A percentile compares a stretch with the other conserved stretches of the same genome.
Evolutionary conservation across 2,888 invertebrate species (phyloP).

Genomic region (Drosophila pseudotakahashii): DNA sequence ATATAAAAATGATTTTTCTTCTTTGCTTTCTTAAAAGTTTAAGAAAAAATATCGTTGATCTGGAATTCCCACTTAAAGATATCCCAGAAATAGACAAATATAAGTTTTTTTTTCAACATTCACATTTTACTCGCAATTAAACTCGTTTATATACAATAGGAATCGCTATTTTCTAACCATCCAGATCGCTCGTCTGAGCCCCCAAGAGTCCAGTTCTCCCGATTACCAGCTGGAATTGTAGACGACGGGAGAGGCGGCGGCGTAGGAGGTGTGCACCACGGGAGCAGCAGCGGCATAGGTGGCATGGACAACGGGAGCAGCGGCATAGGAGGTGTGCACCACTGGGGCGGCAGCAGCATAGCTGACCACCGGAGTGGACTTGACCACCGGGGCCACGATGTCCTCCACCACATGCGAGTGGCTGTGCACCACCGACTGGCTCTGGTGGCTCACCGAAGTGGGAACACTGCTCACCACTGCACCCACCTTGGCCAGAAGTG

Average conservation of each 20-base stretch:
- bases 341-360: constrained; percentile 66
- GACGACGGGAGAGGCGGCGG: constrained; percentile 52
- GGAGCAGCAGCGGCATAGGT: constrained; percentile 58
- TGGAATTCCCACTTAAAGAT: background rate
- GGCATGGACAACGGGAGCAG: constrained; percentile 52
- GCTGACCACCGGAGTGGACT: constrained; percentile 70
- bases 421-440: constrained; percentile 85
- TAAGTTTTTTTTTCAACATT: constrained; percentile 17
- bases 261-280: constrained; percentile 56
- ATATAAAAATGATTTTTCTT: too few relatives aligned
- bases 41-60: too few relatives aligned
- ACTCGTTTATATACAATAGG: constrained; percentile 37
- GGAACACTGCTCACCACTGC: constrained; percentile 84
- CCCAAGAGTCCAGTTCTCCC: background rate
- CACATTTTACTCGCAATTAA: constrained; percentile 62
- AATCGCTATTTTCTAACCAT: constrained; percentile 29
- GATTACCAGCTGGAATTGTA: constrained; percentile 63
- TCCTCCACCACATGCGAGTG: constrained; percentile 79
- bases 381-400: constrained; percentile 77
- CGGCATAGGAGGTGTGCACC: constrained; percentile 58
- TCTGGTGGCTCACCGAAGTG: constrained; percentile 85
- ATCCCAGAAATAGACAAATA: background rate
- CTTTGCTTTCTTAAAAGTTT: too few relatives aligned
- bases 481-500: constrained; percentile 80
- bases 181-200: constrained; percentile 35